These are phyloP conservation scores for Poecilus cupreus DNA, from an alignment of 2,888 invertebrate species.

Conservation along the genomic window DNA sequence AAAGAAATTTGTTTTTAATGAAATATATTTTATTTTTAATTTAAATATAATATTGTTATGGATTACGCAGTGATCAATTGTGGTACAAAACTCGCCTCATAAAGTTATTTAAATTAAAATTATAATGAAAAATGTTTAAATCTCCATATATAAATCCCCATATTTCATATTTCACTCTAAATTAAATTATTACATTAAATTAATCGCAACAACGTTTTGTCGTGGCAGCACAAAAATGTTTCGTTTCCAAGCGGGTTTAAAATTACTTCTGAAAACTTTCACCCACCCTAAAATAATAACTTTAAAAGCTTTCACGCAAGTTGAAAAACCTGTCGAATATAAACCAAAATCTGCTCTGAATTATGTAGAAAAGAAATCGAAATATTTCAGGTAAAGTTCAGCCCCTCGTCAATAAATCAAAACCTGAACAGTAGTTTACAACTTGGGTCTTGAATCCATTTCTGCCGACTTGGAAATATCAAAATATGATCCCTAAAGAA, in stretches of 20 bases:
- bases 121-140: neutral
- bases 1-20: too few relatives aligned
- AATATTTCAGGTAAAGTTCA: conserved; percentile 8
- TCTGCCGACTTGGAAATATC: neutral
- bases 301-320: neutral
- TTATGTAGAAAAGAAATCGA: conserved; percentile 30
- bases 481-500: conserved; percentile 8
- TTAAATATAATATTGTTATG: too few relatives aligned
- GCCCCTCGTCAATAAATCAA: conserved; percentile 17
- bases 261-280: neutral
- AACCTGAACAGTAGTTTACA: neutral
- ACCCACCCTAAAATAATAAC: neutral
- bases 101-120: neutral
- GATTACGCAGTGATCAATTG: too few relatives aligned
- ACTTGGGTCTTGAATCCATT: neutral
- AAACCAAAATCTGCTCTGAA: neutral
- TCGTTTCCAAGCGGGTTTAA: too few relatives aligned
- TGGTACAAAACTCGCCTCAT: neutral
- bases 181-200: neutral
- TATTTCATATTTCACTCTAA: neutral
- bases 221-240: neutral
- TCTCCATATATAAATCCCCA: neutral
- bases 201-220: neutral
- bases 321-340: neutral
- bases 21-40: too few relatives aligned